Conservation (phyloP, 2,113 vertebrate species). For the Pelmatolapia mariae region DNA sequence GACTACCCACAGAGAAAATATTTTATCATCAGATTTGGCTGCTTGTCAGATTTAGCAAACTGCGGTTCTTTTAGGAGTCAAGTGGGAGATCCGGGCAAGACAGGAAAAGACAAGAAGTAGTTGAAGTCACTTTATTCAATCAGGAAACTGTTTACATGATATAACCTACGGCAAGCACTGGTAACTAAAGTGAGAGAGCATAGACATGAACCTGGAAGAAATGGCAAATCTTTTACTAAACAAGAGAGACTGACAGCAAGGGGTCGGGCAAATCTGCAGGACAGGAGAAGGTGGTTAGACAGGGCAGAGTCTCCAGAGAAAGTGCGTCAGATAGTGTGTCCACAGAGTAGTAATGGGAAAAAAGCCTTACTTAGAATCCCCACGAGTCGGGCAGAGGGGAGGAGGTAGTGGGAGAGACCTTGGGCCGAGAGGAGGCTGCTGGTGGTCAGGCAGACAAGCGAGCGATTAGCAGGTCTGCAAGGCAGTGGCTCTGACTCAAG, state of each 20-base stretch:
- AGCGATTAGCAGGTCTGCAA: too few relatives aligned
- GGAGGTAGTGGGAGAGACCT: too few relatives aligned
- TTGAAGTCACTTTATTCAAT: background rate
- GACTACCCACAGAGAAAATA: background rate
- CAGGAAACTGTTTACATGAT: background rate
- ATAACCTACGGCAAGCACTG: background rate
- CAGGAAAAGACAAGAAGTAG: background rate
- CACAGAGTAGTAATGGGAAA: too few relatives aligned
- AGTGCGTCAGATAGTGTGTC: too few relatives aligned
- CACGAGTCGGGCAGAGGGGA: too few relatives aligned
- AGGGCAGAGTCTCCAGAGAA: too few relatives aligned
- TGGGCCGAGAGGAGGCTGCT: too few relatives aligned
- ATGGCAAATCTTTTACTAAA: background rate
- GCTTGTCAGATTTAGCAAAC: background rate
- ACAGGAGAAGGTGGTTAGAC: too few relatives aligned
- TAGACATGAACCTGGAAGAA: background rate
- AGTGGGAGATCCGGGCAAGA: background rate
- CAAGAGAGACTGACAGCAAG: too few relatives aligned
- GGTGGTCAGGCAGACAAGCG: too few relatives aligned
- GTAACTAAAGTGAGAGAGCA: background rate
- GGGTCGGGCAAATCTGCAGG: background rate
- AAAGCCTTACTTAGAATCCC: too few relatives aligned
- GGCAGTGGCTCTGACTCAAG: too few relatives aligned
- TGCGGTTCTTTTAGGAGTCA: background rate
- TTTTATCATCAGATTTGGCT: background rate